These are phyloP conservation scores for Ectropis crepuscularia DNA, from an alignment of 2,888 invertebrate species.

Conservation along the genomic window DNA sequence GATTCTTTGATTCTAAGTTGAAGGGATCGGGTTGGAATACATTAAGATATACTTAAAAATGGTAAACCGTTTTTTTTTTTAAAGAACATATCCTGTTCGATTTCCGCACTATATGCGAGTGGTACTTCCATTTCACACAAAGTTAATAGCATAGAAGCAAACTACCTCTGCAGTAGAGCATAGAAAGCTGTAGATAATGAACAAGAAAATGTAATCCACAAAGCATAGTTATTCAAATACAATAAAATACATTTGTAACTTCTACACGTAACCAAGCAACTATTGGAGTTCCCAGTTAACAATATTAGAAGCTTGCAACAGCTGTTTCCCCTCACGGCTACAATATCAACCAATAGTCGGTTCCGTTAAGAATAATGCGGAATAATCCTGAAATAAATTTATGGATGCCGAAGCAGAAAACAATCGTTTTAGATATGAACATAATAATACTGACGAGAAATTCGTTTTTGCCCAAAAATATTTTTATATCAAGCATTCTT, in stretches of 20 bases:
- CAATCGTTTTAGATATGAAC: neutral
- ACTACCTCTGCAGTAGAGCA: too few relatives aligned
- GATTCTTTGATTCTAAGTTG: too few relatives aligned
- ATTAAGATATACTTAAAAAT: too few relatives aligned
- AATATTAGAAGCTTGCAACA: slow-evolving; percentile 3
- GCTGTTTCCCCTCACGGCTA: slow-evolving; percentile 5
- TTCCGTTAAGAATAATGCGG: slow-evolving; percentile 5
- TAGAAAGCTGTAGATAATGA: neutral
- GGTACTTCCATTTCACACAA: too few relatives aligned
- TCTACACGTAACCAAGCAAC: neutral
- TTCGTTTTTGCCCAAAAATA: slow-evolving; percentile 8
- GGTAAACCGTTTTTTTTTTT: too few relatives aligned
- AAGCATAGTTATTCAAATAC: neutral
- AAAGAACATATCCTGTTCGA: too few relatives aligned
- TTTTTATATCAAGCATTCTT: slow-evolving; percentile 19
- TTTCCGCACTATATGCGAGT: too few relatives aligned
- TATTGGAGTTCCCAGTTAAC: neutral
- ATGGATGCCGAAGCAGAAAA: slow-evolving; percentile 6
- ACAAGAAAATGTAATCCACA: neutral
- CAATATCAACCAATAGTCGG: slow-evolving; percentile 3
- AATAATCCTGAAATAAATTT: slow-evolving; percentile 9
- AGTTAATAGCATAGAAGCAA: too few relatives aligned
- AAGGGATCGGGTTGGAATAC: too few relatives aligned
- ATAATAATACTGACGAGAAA: slow-evolving; percentile 6
- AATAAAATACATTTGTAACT: neutral